Base-by-base conservation (phyloP, 2,888 invertebrate species). In the Scelioninae gen. 2 region DNA sequence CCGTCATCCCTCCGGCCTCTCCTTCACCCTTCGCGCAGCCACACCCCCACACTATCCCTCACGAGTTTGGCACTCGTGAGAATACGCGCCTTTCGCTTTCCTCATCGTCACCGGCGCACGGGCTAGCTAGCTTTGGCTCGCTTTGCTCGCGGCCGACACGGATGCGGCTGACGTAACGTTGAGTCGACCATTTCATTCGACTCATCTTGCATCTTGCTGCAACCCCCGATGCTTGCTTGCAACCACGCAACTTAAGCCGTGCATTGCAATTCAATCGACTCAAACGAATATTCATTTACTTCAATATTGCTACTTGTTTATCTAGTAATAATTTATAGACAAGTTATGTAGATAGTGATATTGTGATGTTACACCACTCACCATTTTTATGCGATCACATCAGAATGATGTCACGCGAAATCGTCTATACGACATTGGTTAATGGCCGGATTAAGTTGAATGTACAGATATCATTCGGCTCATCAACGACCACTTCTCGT, bases 1-100 rank as follows among this genome's bases (percentile, higher is more conserved):
- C 73, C 55, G 55, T 63, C 67, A 70, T 75, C 75, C 75, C 75
- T 69, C 68, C 73, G 75, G 71, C 75, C 73, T 75, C 75, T 73
- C 73, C 75, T 73, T 75, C 75, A 75, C 75, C 73, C 72, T 64
- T 65, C 69, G 58, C 60, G 37, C 57, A 63, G 68, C 73, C 64
- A 70, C 74, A 58, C 63, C 74, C 50, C 68, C 71, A 58, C 69
- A 46, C 63, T 43, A 45, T 60, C 52, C 25, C 60, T 53, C 55
- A 52, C 57, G 33, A 52, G 18, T 53, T 31, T 15, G 33, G 46
- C 57, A 35, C 31, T 48, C 57, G 2, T 16, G 37, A 46, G 33
- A n/a, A 35, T 35, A 53, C 50, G 63, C 63, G 37, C 19, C 48
- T 57, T 60, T 63, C 52, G 50, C 71, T 68, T 43, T 52, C 43